A percentile compares a stretch with the other conserved stretches of the same genome.
Evolutionary conservation across 2,113 vertebrate genomes (phyloP).

Genomic region (Anhinga rufa): DNA sequence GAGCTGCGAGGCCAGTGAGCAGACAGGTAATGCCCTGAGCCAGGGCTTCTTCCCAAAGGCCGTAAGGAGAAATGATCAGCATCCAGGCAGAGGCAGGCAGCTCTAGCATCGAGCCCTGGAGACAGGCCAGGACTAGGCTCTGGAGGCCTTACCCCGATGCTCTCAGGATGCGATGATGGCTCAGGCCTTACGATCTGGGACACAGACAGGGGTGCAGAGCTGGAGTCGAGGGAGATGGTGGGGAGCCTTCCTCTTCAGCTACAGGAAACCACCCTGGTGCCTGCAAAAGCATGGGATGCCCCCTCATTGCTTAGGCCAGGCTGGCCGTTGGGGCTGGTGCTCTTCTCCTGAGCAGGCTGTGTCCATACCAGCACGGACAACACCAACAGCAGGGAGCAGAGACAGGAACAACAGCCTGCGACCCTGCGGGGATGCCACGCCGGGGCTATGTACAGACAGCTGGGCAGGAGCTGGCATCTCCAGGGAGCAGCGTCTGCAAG

Average conservation of each 20-base stretch:
- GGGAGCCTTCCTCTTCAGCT: neutral
- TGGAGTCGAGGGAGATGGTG: neutral
- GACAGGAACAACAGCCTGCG: fast-evolving
- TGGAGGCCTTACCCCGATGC: neutral
- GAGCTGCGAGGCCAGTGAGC: neutral
- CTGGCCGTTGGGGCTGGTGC: neutral
- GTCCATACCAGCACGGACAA: neutral
- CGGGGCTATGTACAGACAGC: neutral
- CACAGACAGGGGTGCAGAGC: neutral
- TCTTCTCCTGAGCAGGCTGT: neutral
- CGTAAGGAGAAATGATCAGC: neutral
- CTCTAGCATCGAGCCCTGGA: neutral
- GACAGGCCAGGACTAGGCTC: neutral
- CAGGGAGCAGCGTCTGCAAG: neutral
- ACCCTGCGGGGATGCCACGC: neutral
- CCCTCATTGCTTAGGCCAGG: neutral
- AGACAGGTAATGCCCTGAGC: neutral
- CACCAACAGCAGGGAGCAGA: neutral
- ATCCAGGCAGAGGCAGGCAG: fast-evolving
- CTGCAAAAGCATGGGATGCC: neutral
- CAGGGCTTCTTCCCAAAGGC: neutral
- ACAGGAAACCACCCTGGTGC: neutral
- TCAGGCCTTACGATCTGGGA: neutral
- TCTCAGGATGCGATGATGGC: neutral
- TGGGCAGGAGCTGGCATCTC: neutral